These are phyloP conservation scores for Delia radicum DNA, from an alignment of 1,140 invertebrate genomes.

Conservation along the genomic window DNA sequence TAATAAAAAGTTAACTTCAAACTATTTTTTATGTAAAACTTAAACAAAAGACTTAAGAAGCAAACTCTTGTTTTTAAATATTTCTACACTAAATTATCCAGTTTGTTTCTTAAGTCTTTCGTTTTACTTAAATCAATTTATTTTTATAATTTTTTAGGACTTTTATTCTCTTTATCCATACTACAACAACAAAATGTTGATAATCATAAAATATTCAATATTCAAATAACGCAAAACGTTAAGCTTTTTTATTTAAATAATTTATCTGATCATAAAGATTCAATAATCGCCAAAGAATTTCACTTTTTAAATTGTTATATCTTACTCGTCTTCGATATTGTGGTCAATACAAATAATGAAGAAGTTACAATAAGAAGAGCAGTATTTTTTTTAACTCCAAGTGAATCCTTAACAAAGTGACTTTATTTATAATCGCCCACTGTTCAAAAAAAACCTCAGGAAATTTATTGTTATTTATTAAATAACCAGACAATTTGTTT, in stretches of 20 bases:
- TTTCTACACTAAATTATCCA: too few species aligned
- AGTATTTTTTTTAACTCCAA: too few species aligned
- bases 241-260: background rate
- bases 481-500: constrained; percentile 15
- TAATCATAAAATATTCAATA: background rate
- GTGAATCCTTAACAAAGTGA: background rate
- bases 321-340: too few species aligned
- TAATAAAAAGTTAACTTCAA: too few species aligned
- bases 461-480: constrained; percentile 21
- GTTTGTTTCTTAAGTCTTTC: background rate
- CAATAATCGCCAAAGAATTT: constrained; percentile 11
- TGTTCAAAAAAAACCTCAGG: background rate
- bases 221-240: background rate
- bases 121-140: background rate
- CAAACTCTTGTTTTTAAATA: too few species aligned
- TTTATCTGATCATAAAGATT: constrained; percentile 13
- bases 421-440: constrained; percentile 14
- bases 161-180: background rate
- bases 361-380: background rate
- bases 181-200: background rate
- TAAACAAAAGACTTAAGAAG: too few species aligned
- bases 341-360: background rate
- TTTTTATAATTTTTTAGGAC: background rate
- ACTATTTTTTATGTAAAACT: too few species aligned
- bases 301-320: background rate